Conservation (phyloP, 2,797 vertebrate genomes). For the Amblyraja radiata region DNA sequence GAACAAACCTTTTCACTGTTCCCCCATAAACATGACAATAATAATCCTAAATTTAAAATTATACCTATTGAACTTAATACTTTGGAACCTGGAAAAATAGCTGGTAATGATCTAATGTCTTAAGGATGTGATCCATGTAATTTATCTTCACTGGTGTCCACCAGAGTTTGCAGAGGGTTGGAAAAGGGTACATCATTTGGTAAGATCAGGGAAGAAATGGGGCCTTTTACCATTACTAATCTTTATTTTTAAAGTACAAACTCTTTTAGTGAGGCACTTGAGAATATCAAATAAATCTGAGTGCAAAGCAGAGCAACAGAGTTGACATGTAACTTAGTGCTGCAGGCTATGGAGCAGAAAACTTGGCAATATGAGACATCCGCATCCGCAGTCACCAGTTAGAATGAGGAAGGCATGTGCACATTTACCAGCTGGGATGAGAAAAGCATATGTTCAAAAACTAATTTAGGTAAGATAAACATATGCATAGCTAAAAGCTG, state of each 20-base stretch:
- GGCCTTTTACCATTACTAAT: background rate
- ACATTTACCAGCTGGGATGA: constrained; percentile 2
- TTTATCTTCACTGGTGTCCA: background rate
- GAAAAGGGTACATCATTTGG: background rate
- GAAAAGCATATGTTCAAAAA: background rate
- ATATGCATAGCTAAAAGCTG: background rate
- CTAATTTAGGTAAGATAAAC: background rate
- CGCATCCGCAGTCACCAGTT: background rate
- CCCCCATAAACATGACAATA: too few species aligned
- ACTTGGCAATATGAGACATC: background rate
- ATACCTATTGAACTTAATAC: background rate
- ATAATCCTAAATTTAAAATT: too few species aligned
- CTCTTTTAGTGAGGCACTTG: background rate
- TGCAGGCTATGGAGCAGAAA: background rate
- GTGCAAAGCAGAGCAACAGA: background rate
- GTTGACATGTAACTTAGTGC: background rate
- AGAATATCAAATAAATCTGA: background rate
- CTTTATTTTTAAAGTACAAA: background rate
- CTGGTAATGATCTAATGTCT: background rate
- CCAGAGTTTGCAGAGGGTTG: background rate
- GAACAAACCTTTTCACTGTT: too few species aligned
- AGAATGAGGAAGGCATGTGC: background rate
- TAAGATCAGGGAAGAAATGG: background rate
- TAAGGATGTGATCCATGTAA: background rate
- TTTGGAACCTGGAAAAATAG: background rate